phyloP scores from a whole-genome alignment of 1,140 invertebrate species.

The Rhynchophorus ferrugineus region DNA sequence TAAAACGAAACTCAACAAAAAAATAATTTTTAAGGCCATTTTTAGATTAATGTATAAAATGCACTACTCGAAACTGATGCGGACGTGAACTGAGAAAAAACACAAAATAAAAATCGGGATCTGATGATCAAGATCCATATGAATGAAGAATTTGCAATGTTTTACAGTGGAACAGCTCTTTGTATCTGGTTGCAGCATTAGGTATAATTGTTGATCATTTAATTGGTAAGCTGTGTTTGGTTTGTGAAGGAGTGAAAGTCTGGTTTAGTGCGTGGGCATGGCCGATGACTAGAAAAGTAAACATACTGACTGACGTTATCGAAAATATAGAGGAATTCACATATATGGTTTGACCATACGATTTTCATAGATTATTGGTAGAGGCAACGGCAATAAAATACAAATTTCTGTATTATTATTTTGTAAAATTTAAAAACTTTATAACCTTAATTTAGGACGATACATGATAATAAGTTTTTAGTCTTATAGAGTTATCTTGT shows the following conservation, averaged over 20 bases:
- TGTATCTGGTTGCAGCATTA: neutral
- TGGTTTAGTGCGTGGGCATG: conserved; percentile 6
- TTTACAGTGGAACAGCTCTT: conserved; percentile 1
- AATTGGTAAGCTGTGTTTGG: neutral
- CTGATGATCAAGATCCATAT: conserved; percentile 4
- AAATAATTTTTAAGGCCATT: conserved; percentile 13
- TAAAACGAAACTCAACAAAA: conserved; percentile 5
- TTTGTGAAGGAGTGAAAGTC: conserved; percentile 10
- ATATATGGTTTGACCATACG: no score
- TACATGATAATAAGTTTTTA: no score
- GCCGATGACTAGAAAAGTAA: neutral
- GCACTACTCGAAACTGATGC: neutral
- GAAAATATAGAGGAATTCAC: no score
- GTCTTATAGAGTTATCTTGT: no score
- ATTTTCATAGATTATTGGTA: no score
- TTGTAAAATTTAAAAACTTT: no score
- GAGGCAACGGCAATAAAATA: no score
- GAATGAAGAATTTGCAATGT: conserved; percentile 12
- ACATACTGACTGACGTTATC: no score
- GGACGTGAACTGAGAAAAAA: conserved; percentile 7
- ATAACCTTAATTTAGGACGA: no score
- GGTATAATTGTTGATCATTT: neutral
- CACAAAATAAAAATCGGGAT: conserved; percentile 1
- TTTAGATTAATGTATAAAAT: neutral
- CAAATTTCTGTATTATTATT: no score